A percentile compares a stretch with the other conserved stretches of the same genome.
These are phyloP conservation scores for Hydrozoanthus gracilis DNA, from an alignment of 92 coral and sea anemone genomes.

Conservation along the genomic window DNA sequence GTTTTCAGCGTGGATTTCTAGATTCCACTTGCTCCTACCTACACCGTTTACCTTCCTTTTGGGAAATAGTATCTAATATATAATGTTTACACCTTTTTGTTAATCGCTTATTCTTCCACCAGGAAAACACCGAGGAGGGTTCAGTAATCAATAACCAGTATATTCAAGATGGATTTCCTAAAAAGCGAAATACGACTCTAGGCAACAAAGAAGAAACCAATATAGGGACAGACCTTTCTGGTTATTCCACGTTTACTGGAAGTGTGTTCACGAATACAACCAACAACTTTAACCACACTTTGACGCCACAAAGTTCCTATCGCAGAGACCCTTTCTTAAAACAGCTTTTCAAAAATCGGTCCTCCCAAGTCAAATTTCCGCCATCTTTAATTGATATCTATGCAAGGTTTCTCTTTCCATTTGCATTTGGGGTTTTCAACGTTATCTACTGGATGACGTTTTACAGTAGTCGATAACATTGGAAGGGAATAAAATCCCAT, in stretches of 20 bases:
- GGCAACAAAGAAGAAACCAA: slow-evolving; percentile 2
- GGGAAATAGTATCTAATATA: too few species aligned
- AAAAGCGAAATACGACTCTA: slow-evolving; percentile 18
- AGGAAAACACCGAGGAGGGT: slow-evolving; percentile 12
- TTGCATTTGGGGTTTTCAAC: slow-evolving; percentile 29
- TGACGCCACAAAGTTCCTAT: neutral
- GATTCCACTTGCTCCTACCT: too few species aligned
- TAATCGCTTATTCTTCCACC: neutral
- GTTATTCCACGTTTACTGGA: slow-evolving; percentile 8
- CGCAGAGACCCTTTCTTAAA: slow-evolving; percentile 25
- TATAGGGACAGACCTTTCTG: neutral
- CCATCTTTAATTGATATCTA: slow-evolving; percentile 43
- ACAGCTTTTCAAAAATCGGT: neutral
- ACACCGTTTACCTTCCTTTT: too few species aligned
- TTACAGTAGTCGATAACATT: too few species aligned
- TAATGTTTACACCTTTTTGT: too few species aligned
- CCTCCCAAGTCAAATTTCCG: neutral
- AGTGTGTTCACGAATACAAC: slow-evolving; percentile 17
- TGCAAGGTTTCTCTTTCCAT: slow-evolving; percentile 35
- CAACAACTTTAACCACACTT: neutral
- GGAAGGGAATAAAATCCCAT: too few species aligned
- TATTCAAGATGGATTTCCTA: slow-evolving; percentile 37
- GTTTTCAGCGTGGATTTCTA: too few species aligned
- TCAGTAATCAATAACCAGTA: slow-evolving; percentile 34
- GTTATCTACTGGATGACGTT: slow-evolving; percentile 37